phyloP scores from a whole-genome alignment of 1,140 invertebrate species.

The Tetramorium alpestre region DNA sequence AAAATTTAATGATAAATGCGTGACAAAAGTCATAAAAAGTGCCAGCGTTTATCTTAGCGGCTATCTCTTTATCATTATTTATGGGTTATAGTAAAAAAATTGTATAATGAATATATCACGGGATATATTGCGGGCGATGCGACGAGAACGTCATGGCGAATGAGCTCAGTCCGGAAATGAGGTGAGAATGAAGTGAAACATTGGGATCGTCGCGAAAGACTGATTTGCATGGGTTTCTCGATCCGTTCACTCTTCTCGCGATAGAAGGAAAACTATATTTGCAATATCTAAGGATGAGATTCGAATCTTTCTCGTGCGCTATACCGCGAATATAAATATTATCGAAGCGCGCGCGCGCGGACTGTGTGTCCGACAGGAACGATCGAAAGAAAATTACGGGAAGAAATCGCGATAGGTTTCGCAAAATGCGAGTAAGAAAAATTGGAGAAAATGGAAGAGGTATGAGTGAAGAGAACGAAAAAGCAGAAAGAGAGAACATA shows the following conservation, averaged over 20 bases:
- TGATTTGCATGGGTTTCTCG: slow-evolving; percentile 34
- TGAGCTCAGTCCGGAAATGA: background rate
- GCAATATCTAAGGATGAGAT: background rate
- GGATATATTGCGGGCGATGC: background rate
- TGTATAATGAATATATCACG: background rate
- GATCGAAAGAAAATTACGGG: background rate
- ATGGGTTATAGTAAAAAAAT: slow-evolving; percentile 22
- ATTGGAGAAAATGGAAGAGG: background rate
- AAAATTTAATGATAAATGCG: slow-evolving; percentile 48
- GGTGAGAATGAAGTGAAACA: slow-evolving; percentile 3
- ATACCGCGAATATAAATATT: background rate
- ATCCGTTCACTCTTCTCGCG: slow-evolving; percentile 40
- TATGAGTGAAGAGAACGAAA: background rate
- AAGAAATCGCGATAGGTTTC: background rate
- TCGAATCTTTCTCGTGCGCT: background rate
- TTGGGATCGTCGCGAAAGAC: background rate
- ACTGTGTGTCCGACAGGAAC: background rate
- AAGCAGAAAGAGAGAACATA: slow-evolving; percentile 8
- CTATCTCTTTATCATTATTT: slow-evolving; percentile 31
- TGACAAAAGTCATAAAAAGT: slow-evolving; percentile 46
- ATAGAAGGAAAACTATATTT: background rate
- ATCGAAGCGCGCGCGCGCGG: background rate
- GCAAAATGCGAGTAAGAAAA: background rate
- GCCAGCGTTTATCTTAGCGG: slow-evolving; percentile 26
- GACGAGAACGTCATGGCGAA: slow-evolving; percentile 9